These are phyloP conservation scores for Desmodus rotundus DNA, from an alignment of 2,113 vertebrate genomes.

Conservation along the genomic window DNA sequence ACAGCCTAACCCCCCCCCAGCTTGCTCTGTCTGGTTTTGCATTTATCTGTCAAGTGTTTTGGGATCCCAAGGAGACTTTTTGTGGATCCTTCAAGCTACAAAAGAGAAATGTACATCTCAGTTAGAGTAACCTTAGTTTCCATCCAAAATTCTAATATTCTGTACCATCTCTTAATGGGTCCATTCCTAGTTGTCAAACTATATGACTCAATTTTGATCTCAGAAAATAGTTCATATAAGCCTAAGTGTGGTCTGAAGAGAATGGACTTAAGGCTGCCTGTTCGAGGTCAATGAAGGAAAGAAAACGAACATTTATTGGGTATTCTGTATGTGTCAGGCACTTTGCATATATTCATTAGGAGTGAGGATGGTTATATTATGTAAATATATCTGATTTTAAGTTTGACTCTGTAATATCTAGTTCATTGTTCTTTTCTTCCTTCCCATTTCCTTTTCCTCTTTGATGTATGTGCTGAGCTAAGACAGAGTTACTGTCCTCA, in stretches of 20 bases:
- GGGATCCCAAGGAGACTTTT: neutral
- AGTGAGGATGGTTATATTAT: neutral
- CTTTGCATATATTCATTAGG: neutral
- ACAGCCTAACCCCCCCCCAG: neutral
- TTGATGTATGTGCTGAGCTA: neutral
- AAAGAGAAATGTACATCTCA: neutral
- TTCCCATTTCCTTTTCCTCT: neutral
- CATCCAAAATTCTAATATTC: neutral
- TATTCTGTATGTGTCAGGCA: neutral
- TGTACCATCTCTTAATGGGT: neutral
- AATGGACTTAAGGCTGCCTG: neutral
- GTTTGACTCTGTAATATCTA: neutral
- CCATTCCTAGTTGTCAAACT: neutral
- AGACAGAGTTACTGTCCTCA: neutral
- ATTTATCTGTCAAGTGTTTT: neutral
- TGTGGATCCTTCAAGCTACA: neutral
- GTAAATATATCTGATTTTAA: neutral
- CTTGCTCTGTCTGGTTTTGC: neutral
- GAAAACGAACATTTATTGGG: neutral
- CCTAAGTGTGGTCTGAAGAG: neutral
- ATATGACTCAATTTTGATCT: neutral
- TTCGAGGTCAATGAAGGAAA: constrained; percentile 12
- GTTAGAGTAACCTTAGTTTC: neutral
- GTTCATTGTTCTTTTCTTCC: neutral
- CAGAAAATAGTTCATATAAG: neutral